Evolutionary conservation across 2,888 invertebrate genomes (phyloP), one percentile per base, ranked within the genome.

Genomic region (Rhagophthalmus giganteus): DNA sequence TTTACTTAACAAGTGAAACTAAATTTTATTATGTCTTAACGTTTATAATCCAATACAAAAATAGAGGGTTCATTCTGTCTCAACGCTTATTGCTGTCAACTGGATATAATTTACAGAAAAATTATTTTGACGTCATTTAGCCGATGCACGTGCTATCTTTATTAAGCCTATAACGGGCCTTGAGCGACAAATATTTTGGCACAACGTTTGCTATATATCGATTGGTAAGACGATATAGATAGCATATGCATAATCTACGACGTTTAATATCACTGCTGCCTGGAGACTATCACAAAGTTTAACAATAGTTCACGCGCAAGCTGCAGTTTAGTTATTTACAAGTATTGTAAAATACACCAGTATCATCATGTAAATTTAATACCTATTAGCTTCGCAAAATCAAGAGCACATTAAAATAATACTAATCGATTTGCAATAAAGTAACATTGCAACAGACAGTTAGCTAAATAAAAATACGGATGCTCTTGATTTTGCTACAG

Each of bases 31-130:
- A 47, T 56, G 39, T 47, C 37, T 58, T 50, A 49, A 50, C 40
- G 41, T 44, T 69, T 69, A 73, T 73, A 73, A 73, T 74, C 69
- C 70, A 71, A 73, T 76, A 76, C 73, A 76, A 76, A 76, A 76
- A 76, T 76, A 76, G 76, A 76, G 76, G 75, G 75, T 75, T 73
- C 71, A 71, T 73, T 73, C 71, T 74, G 71, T 69, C 65, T 74
- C 73, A 74, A 74, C 72, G 70, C 73, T 76, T 76, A 76, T 76
- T 76, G 75, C 75, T 76, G 73, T 73, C 72, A 73, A 71, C 67
- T 71, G 70, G 68, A 67, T 70, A 69, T 64, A 69, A 67, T 70
- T 50, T 50, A 50, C 50, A 50, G 10, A 16, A 41, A 47, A 47
- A 38, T 50, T 25, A 31, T 33, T 24, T 41, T 30, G 27, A 28